phyloP scores from a whole-genome alignment of 2,797 vertebrate genomes.

The Xiphophorus birchmanni region DNA sequence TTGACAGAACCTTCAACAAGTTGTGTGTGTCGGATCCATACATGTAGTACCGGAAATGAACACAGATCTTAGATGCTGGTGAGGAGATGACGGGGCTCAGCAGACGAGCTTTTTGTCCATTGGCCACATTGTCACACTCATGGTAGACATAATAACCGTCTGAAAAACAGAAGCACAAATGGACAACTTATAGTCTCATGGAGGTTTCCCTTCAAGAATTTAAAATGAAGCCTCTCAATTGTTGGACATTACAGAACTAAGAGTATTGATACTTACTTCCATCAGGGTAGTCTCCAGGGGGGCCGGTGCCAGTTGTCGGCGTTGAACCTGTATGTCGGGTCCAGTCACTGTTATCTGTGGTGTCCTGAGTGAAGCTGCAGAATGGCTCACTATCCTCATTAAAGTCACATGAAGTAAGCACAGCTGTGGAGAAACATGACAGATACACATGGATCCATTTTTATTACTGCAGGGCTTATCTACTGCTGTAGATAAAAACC shows the following conservation, averaged over 20 bases:
- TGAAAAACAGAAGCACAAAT: slow-evolving; percentile 50
- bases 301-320: slow-evolving; percentile 69
- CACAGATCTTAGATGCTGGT: slow-evolving; percentile 69
- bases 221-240: background rate
- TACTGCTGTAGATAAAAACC: too few species aligned
- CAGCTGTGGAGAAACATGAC: slow-evolving; percentile 31
- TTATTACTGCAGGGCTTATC: background rate
- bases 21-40: slow-evolving; percentile 63
- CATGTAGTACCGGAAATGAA: slow-evolving; percentile 85
- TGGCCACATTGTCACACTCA: slow-evolving; percentile 73
- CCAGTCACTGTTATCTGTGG: slow-evolving; percentile 77
- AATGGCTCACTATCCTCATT: slow-evolving; percentile 76
- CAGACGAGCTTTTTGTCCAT: slow-evolving; percentile 68
- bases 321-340: slow-evolving; percentile 70
- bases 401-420: slow-evolving; percentile 84
- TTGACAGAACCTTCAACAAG: slow-evolving; percentile 71
- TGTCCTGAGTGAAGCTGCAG: slow-evolving; percentile 80
- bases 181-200: background rate
- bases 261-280: slow-evolving; percentile 72
- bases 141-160: slow-evolving; percentile 84
- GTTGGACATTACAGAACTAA: background rate
- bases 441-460: background rate
- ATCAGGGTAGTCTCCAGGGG: slow-evolving; percentile 81
- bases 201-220: background rate
- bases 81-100: slow-evolving; percentile 75